Percentiles rank a stretch among this genome's conserved stretches.
phyloP scores from a whole-genome alignment of 2,888 invertebrate species.

The Napeogenes inachia region DNA sequence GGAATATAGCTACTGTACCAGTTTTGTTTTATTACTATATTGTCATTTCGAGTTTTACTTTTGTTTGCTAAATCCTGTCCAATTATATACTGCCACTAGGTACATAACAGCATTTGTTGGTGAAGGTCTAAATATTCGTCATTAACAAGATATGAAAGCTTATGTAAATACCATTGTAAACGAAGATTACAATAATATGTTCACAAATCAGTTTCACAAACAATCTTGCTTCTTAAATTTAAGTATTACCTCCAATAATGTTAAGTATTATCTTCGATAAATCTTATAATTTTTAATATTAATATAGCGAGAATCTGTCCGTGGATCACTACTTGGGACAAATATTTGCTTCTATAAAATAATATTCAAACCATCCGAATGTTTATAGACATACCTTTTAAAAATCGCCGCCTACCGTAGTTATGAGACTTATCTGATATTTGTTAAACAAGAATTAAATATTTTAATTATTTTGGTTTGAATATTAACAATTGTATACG shows the following conservation, averaged over 20 bases:
- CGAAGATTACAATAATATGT: conserved; percentile 33
- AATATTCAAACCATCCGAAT: not conserved
- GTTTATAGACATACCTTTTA: not conserved
- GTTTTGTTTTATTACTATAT: conserved; percentile 22
- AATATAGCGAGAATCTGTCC: conserved; percentile 27
- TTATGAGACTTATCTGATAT: not conserved
- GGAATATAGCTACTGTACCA: conserved; percentile 7
- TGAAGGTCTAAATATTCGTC: conserved; percentile 15
- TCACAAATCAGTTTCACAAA: conserved; percentile 67
- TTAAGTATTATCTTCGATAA: conserved; percentile 73
- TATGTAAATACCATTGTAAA: conserved; percentile 26
- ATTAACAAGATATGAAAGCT: conserved; percentile 18
- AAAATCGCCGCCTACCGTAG: conserved; percentile 6
- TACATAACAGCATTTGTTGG: conserved; percentile 10
- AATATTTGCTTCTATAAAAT: not conserved
- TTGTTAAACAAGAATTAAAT: conserved; percentile 16
- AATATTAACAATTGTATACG: conserved; percentile 33
- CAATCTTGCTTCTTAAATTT: conserved; percentile 57
- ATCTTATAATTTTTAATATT: conserved; percentile 51
- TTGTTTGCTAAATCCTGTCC: conserved; percentile 31
- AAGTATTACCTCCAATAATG: conserved; percentile 74
- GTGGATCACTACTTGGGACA: conserved; percentile 24
- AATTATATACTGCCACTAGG: conserved; percentile 31
- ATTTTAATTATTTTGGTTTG: conserved; percentile 22
- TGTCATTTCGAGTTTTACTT: conserved; percentile 29